A percentile compares a stretch with the other conserved stretches of the same genome.
Conservation (phyloP, 2,797 vertebrate genomes). For the Eidolon dupreanum region DNA sequence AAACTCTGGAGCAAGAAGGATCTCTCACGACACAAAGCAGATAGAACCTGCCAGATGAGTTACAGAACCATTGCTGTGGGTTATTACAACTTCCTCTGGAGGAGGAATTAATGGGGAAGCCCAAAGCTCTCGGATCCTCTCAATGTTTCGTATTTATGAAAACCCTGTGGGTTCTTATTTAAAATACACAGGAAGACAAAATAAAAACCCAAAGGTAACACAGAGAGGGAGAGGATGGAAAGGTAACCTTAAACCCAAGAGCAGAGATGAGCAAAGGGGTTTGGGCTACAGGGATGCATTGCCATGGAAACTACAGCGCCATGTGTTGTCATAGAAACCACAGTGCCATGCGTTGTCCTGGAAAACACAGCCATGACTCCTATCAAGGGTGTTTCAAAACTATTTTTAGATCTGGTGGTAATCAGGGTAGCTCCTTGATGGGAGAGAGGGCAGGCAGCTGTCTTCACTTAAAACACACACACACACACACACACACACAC, state of each 20-base stretch:
- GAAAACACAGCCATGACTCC: slow-evolving; percentile 23
- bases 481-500: background rate
- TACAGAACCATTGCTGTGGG: background rate
- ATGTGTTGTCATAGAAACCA: slow-evolving; percentile 30
- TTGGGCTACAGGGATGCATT: background rate
- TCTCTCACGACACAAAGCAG: background rate
- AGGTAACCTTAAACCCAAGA: background rate
- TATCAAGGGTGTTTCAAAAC: background rate
- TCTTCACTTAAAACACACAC: too few relatives aligned
- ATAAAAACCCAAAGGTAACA: background rate
- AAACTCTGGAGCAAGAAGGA: background rate
- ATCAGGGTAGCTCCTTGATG: background rate
- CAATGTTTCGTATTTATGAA: background rate
- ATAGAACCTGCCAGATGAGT: background rate
- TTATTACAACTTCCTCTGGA: background rate
- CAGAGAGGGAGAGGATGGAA: background rate
- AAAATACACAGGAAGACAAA: background rate
- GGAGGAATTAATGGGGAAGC: background rate
- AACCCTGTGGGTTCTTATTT: background rate
- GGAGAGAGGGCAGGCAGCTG: background rate
- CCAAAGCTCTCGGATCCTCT: background rate
- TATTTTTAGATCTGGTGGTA: slow-evolving; percentile 54
- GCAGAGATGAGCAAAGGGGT: background rate
- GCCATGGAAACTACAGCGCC: background rate
- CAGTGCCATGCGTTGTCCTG: background rate